Evolutionary conservation across 2,888 invertebrate genomes (phyloP), one percentile per base, ranked within the genome.

Genomic region (Dysmachus trigonus): DNA sequence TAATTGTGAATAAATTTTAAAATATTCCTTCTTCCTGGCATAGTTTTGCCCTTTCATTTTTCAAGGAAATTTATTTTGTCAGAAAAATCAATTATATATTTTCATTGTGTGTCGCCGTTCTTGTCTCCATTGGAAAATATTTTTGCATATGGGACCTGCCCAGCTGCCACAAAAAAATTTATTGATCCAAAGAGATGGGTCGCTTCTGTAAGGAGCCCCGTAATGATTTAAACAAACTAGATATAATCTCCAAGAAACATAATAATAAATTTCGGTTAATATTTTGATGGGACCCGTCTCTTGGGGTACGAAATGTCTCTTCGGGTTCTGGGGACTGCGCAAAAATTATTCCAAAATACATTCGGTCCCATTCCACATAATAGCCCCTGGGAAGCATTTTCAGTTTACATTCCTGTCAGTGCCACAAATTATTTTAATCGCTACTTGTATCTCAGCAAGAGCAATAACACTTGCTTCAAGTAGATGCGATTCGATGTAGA

Each of bases 351-450:
- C 33, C 22, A 62, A 72, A 83, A 62, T 30, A 72, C 72, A 41
- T 72, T 53, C 81, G 27, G 31, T 22, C 33, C 62, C 62, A 53
- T 82, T 82, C 81, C 31, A 27, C 22, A 35, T 33, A 62, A 53
- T 18, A 22, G 31, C 62, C 62, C 35, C 3, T 22, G 62, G 33
- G 62, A 82, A 82, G 62, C 77, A 71, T 62, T 62, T 62, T 62
- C 62, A 62, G 62, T 62, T 62, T 22, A 62, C 77, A 74, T 85
- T 85, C 85, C 77, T 76, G 85, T 85, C 76, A 77, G 51, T 82
- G 74, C 86, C 74, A 86, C 82, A 86, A 82, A 86, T 86, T 82
- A 86, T 82, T 82, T 82, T 86, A 86, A 86, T 86, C 82, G 86
- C 86, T 86, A 53, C 86, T 86, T 83, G 81, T 76, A 77, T 85